Base-by-base conservation (phyloP, 2,797 vertebrate genomes). In the Xenentodon cancila region DNA sequence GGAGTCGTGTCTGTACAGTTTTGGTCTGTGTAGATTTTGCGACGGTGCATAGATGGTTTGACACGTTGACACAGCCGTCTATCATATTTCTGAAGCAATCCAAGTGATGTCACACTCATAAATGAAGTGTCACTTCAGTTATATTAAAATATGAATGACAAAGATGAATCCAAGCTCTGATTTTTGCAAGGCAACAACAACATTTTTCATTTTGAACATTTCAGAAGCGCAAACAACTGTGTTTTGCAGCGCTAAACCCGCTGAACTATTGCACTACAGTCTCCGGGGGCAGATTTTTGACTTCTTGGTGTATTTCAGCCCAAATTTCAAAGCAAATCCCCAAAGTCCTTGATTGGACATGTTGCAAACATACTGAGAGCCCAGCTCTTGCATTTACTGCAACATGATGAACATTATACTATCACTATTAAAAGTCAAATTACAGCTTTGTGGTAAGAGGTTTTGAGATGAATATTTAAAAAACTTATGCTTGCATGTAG, bases 311-410 rank as follows among this genome's bases (percentile, higher is more conserved):
- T 69, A 7, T 42, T 71, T 79, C 34, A 77, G 54, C 70, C 71
- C 55, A 77, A 78, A 61, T 72, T 59, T 37, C 9, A 37, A 37
- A 3, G 27, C 72, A 80, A 69, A 75, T 59, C 67, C 53, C 55
- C 17, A 1, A 43, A 64, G 61, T 52, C 68, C 51, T 54, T 9
- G 1, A 67, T 64, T 64, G 17, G 3, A 54, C 58, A 64, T 48
- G 6, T 5, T 70, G 50, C 16, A 59, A 44, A 75, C 22, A 52
- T 15, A 64, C 51, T 25, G 20, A 54, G 9, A 53, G 45, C 32
- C 2, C 13, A 47, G 48, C 57, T 58, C 48, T 43, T 48, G 54
- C 19, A 51, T 25, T 30, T 44, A 19, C 13, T 40, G 52, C 34
- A 67, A 34, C 65, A 55, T 5, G 16, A 66, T 57, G 20, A 59